phyloP scores from a whole-genome alignment of 2,113 vertebrate genomes.

The Stegastes partitus region DNA sequence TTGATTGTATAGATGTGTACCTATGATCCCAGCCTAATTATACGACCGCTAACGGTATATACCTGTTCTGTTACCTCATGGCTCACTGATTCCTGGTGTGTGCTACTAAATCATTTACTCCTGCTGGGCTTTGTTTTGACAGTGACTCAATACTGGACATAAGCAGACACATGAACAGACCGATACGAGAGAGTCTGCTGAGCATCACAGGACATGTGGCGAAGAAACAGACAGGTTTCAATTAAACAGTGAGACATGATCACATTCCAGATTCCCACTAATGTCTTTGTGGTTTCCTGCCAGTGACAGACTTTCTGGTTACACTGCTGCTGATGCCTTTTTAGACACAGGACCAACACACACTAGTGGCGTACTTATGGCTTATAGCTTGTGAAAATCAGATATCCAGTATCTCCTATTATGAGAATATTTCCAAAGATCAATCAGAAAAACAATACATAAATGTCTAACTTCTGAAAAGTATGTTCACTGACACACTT shows the following conservation, averaged over 20 bases:
- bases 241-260: not conserved
- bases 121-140: conserved; percentile 5
- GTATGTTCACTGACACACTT: no score
- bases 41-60: not conserved
- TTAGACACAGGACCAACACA: no score
- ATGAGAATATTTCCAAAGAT: no score
- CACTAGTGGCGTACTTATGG: no score
- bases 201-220: not conserved
- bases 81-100: not conserved
- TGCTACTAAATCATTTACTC: conserved; percentile 39
- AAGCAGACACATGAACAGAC: not conserved
- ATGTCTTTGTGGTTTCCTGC: conserved; percentile 52
- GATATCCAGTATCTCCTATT: no score
- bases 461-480: no score
- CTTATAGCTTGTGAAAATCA: no score
- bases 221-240: not conserved
- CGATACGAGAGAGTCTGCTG: not conserved
- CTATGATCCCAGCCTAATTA: no score
- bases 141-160: conserved; percentile 2
- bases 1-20: no score
- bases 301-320: conserved; percentile 48
- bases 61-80: conserved; percentile 4
- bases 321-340: not conserved
- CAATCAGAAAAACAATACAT: no score
- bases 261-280: conserved; percentile 26